Conservation (phyloP, 92 coral and sea anemone genomes). For the Ricordea florida region DNA sequence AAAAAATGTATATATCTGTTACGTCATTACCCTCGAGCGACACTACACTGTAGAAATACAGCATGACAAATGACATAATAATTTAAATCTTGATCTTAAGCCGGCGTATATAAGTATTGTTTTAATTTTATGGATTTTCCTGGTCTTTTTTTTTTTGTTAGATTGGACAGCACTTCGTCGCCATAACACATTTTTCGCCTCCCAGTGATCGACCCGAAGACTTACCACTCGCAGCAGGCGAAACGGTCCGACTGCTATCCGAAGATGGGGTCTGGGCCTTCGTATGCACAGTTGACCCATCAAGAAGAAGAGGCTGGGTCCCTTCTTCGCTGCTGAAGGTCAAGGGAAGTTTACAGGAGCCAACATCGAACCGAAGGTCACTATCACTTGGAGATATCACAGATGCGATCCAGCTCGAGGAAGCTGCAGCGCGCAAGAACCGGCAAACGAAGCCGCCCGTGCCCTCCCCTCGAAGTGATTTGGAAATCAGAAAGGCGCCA, state of each 20-base stretch:
- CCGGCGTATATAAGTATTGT: neutral
- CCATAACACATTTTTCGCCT: slow-evolving; percentile 57
- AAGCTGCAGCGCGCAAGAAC: neutral
- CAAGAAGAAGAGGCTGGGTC: slow-evolving; percentile 76
- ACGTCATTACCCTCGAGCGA: too few relatives aligned
- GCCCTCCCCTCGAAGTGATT: slow-evolving; percentile 23
- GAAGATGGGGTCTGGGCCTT: slow-evolving; percentile 82
- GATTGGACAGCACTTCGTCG: slow-evolving; percentile 54
- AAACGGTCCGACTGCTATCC: slow-evolving; percentile 67
- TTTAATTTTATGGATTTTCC: too few relatives aligned
- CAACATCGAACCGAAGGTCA: slow-evolving; percentile 1
- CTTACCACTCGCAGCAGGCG: slow-evolving; percentile 69
- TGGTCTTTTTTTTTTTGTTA: neutral
- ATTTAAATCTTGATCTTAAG: too few relatives aligned
- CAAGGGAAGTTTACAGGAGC: neutral
- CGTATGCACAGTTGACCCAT: slow-evolving; percentile 57
- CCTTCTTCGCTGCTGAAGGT: slow-evolving; percentile 62
- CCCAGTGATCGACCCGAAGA: slow-evolving; percentile 79
- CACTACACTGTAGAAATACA: too few relatives aligned
- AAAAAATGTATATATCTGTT: too few relatives aligned
- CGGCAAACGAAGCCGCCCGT: slow-evolving; percentile 1
- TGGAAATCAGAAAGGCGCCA: neutral
- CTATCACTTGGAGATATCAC: slow-evolving; percentile 31
- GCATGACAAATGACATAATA: too few relatives aligned
- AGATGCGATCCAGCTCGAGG: slow-evolving; percentile 8